Percentiles rank a stretch among this genome's conserved stretches.
phyloP scores from a whole-genome alignment of 2,113 vertebrate species.

The Pao palembangensis region DNA sequence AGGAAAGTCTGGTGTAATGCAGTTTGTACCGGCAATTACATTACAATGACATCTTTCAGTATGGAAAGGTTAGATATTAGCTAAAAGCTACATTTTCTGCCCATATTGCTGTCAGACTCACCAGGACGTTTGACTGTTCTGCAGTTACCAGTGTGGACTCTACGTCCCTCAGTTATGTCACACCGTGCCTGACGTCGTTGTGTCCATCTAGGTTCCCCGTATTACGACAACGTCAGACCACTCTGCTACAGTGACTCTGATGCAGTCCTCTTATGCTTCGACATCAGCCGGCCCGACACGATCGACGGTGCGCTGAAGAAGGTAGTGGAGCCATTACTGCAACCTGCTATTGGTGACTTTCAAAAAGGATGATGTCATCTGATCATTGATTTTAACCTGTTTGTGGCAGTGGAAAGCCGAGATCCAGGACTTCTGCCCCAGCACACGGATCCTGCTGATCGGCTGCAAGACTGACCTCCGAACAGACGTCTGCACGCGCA shows the following conservation, averaged over 20 bases:
- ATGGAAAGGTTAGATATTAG: no score
- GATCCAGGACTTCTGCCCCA: conserved; percentile 90
- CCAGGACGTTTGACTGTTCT: no score
- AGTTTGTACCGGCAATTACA: no score
- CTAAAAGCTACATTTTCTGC: no score
- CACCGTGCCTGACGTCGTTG: neutral
- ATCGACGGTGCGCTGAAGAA: conserved; percentile 89
- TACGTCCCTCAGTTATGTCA: neutral
- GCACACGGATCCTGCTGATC: conserved; percentile 86
- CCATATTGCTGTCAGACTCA: no score
- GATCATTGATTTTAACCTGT: neutral
- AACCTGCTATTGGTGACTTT: neutral
- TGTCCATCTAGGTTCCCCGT: conserved; percentile 82
- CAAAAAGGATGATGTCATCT: neutral
- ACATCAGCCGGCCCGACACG: conserved; percentile 88
- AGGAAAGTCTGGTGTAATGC: no score
- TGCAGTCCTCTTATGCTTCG: conserved; percentile 90
- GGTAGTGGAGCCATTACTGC: conserved; percentile 62
- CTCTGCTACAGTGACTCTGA: conserved; percentile 97
- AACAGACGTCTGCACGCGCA: conserved; percentile 92
- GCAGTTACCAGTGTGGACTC: no score
- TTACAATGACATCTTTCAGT: no score
- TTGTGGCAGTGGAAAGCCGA: conserved; percentile 87
- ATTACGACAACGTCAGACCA: conserved; percentile 94
- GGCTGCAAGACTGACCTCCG: conserved; percentile 92